These are phyloP conservation scores for Oxycera nigricornis DNA, from an alignment of 2,888 invertebrate genomes.

Conservation along the genomic window DNA sequence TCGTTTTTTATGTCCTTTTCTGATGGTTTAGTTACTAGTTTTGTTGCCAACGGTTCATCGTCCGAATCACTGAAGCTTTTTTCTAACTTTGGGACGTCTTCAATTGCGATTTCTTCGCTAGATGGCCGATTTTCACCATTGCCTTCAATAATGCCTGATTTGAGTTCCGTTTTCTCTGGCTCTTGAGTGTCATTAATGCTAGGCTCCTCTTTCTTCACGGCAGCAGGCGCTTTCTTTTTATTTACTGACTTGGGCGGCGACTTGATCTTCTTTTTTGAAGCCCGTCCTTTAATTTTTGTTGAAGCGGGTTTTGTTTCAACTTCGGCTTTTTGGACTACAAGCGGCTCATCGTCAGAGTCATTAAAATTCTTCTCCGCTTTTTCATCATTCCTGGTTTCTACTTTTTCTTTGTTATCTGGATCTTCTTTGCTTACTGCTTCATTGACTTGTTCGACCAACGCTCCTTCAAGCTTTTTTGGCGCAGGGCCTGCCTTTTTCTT, in stretches of 20 bases:
- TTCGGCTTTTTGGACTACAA: conserved; percentile 59
- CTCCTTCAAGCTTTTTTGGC: not conserved
- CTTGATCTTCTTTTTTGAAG: conserved; percentile 46
- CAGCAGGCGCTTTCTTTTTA: conserved; percentile 43
- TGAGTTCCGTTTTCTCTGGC: conserved; percentile 8
- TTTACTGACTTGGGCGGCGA: conserved; percentile 53
- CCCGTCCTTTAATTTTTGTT: not conserved
- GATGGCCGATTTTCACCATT: not conserved
- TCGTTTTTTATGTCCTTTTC: conserved; percentile 50
- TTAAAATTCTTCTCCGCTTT: conserved; percentile 64
- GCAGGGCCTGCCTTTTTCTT: not conserved
- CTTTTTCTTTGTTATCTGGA: not conserved
- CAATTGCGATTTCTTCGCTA: not conserved
- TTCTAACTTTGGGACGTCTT: conserved; percentile 53
- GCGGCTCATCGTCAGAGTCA: conserved; percentile 72
- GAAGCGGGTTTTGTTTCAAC: conserved; percentile 43
- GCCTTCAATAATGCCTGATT: not conserved
- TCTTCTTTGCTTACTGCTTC: not conserved
- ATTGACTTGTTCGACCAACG: not conserved
- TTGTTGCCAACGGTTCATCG: conserved; percentile 69
- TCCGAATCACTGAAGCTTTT: conserved; percentile 70
- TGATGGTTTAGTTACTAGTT: conserved; percentile 59
- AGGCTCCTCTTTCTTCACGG: not conserved
- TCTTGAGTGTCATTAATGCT: not conserved
- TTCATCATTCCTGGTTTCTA: conserved; percentile 34